Evolutionary conservation across 2,888 invertebrate genomes (phyloP), one percentile per base, ranked within the genome.

Genomic region (Dendrolimus houi): DNA sequence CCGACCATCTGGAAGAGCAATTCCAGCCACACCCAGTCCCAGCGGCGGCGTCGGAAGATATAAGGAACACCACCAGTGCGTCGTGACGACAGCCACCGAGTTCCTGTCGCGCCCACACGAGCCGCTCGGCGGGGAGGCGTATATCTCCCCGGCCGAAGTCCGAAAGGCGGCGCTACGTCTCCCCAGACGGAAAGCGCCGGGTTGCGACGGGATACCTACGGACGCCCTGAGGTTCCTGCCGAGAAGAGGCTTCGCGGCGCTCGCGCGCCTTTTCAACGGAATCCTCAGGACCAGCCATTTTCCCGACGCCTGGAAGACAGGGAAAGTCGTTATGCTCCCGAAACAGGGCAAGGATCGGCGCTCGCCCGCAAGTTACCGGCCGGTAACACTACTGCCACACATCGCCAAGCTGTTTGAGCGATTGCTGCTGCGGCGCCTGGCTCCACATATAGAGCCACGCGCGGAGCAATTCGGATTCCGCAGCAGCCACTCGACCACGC

Each of bases 401-500:
- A 40, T 59, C 3, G 64, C 68, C 0, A 68, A 68, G 53, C 14
- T 67, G 9, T 69, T 71, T n/a, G 69, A 64, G 17, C 40, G 52
- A 0, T 52, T 64, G 8, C 59, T 68, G 13, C 59, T 72, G 12
- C 52, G 10, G 0, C 47, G 56, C 7, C 9, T 61, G 0, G 12
- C 1, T 0, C 56, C 58, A 0, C 54, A 58, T 10, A 14, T 64
- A 1, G 9, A 52, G 7, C 64, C 63, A 0, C 56, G 64, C 0
- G 55, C 54, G 1, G 67, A 71, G 13, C 67, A 68, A 41, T 62
- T 60, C 41, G 68, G 66, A 0, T 69, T 70, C 55, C 54, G 69
- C 0, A 12, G n/a, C n/a, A n/a, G n/a, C n/a, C n/a, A n/a, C n/a
- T n/a, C n/a, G n/a, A n/a, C n/a, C n/a, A n/a, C n/a, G n/a, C n/a